A percentile compares a stretch with the other conserved stretches of the same genome.
Evolutionary conservation across 2,113 vertebrate species (phyloP).

Genomic region (Baryphthengus martii): DNA sequence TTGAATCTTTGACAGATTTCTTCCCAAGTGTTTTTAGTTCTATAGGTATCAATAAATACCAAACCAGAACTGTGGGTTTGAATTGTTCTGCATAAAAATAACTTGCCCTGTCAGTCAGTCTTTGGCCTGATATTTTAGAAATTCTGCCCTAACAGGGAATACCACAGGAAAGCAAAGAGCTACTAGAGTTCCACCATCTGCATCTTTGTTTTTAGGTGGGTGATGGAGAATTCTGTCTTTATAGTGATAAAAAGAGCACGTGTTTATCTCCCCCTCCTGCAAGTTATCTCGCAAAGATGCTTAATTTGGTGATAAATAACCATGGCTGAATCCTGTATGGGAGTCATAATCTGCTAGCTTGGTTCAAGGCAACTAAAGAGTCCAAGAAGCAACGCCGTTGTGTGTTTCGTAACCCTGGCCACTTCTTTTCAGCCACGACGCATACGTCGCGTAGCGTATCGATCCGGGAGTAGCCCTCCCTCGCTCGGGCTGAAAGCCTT

Average conservation of each 20-base stretch:
- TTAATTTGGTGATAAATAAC: not conserved
- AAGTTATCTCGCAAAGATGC: not conserved
- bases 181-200: not conserved
- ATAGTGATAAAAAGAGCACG: not conserved
- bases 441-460: not conserved
- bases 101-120: not conserved
- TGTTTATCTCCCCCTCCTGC: not conserved
- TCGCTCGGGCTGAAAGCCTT: slow-evolving; percentile 78
- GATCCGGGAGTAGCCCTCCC: not conserved
- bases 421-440: slow-evolving; percentile 21
- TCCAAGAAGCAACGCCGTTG: not conserved
- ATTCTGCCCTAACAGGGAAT: not conserved
- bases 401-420: slow-evolving; percentile 24
- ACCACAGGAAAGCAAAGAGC: not conserved
- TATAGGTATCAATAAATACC: slow-evolving; percentile 38
- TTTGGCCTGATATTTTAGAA: not conserved
- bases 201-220: not conserved
- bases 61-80: not conserved
- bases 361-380: not conserved
- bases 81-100: not conserved
- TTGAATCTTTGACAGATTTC: slow-evolving; percentile 38
- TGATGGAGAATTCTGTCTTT: not conserved
- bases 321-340: not conserved
- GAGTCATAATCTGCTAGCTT: not conserved
- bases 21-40: slow-evolving; percentile 26